Evolutionary conservation across 1,140 invertebrate genomes (phyloP), one percentile per base, ranked within the genome.

Genomic region (Drosophila obscura): DNA sequence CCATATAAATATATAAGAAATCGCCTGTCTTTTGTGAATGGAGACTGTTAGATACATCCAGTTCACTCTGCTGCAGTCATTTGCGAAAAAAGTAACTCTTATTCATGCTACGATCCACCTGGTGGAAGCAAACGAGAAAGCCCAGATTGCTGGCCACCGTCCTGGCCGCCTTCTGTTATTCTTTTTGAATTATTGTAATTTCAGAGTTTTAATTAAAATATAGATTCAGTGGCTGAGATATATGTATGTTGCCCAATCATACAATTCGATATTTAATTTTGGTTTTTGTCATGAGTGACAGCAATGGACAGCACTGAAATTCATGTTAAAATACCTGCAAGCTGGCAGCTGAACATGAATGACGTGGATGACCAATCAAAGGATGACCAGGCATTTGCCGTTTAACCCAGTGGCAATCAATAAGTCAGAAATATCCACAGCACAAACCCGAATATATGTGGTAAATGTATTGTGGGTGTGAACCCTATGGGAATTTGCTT

Each of bases 401-500:
- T 73, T 80, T 69, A 61, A 64, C 61, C 68, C 60, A 66, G 59
- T 72, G 78, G 66, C 78, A 87, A 88, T 87, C 83, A 79, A 82
- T 87, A 82, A 87, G 83, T 78, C 79, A 87, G 63, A 71, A 59
- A 35, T 35, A 68, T 2, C 53, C 22, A 41, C 31, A 55, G 16
- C 41, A 39, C 11, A 41, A 41, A 61, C 19, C 50, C 9, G 39
- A n/a, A 53, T 61, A 45, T 11, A 22, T 31, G 7, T 28, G 45
- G 24, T 50, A n/a, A 19, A 19, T 19, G 19, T 35, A 24, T 46
- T 46, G 44, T 48, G 31, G 24, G 57, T 63, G 59, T 35, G 52
- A 68, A 73, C 64, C 82, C 55, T 44, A 50, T 51, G 68, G 83
- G 61, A 79, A 82, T 87, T 87, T 82, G 78, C 83, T 87, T 85